Evolutionary conservation across 2,113 vertebrate species (phyloP).

Genomic region (Pseudolaguvia tuberculata): DNA sequence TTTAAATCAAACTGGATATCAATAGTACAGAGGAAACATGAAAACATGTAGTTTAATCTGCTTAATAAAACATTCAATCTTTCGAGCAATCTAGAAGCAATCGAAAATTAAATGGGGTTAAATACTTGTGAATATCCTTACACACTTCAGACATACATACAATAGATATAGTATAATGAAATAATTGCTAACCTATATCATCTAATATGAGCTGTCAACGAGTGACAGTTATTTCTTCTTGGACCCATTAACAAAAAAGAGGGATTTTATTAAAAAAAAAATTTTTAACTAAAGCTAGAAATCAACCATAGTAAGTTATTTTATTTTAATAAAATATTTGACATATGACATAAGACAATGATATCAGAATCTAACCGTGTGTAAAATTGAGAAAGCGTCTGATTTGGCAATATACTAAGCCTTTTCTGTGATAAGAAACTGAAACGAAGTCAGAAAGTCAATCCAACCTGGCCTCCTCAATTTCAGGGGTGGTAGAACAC

Average conservation of each 20-base stretch:
- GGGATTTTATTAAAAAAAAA: neutral
- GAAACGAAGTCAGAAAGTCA: slow-evolving; percentile 21
- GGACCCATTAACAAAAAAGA: neutral
- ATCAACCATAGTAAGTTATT: neutral
- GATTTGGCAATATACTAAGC: neutral
- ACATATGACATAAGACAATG: neutral
- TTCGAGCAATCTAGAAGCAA: neutral
- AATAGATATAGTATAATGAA: neutral
- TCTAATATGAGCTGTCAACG: neutral
- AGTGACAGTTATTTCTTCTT: neutral
- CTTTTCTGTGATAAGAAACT: neutral
- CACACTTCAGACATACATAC: neutral
- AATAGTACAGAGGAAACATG: slow-evolving; percentile 1
- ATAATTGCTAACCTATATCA: neutral
- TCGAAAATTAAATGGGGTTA: neutral
- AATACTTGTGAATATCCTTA: slow-evolving; percentile 8
- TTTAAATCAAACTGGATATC: slow-evolving; percentile 22
- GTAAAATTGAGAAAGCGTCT: neutral
- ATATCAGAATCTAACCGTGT: neutral
- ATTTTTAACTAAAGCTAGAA: neutral
- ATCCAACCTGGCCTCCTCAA: slow-evolving; percentile 2
- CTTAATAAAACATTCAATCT: neutral
- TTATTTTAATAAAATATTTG: neutral
- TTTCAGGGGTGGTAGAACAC: slow-evolving; percentile 1
- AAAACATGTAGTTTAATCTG: neutral